Conservation (phyloP, 2,888 invertebrate species). For the Gnatocerus cornutus region DNA sequence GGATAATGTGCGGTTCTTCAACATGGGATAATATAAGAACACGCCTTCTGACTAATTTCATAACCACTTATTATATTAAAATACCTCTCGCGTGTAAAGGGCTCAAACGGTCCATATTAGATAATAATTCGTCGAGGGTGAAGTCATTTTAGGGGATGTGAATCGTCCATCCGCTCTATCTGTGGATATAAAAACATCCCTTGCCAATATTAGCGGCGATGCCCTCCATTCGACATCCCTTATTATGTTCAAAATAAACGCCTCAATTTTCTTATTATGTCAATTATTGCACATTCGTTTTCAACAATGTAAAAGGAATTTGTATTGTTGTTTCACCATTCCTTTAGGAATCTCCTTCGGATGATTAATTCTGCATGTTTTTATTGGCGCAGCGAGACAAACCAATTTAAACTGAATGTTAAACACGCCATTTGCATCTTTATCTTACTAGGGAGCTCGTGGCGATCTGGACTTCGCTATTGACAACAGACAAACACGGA, state of each 20-base stretch:
- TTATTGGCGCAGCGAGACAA: slow-evolving; percentile 18
- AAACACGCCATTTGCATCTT: slow-evolving; percentile 28
- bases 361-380: slow-evolving; percentile 20
- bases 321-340: slow-evolving; percentile 22
- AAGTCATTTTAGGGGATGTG: slow-evolving; percentile 54
- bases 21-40: slow-evolving; percentile 37
- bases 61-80: slow-evolving; percentile 54
- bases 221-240: slow-evolving; percentile 33
- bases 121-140: slow-evolving; percentile 55
- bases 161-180: slow-evolving; percentile 48
- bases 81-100: slow-evolving; percentile 53
- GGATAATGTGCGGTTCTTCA: slow-evolving; percentile 31
- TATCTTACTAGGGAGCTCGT: slow-evolving; percentile 7
- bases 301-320: slow-evolving; percentile 23
- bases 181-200: slow-evolving; percentile 52
- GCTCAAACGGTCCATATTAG: slow-evolving; percentile 51
- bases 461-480: slow-evolving; percentile 29
- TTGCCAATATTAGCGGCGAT: slow-evolving; percentile 46
- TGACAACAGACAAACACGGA: slow-evolving; percentile 15
- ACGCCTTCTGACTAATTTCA: slow-evolving; percentile 50
- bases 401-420: slow-evolving; percentile 27
- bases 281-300: slow-evolving; percentile 21
- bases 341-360: slow-evolving; percentile 5
- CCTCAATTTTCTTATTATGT: slow-evolving; percentile 44
- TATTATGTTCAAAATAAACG: slow-evolving; percentile 49